These are phyloP conservation scores for Anguilla marmorata DNA, from an alignment of 2,797 vertebrate genomes.

Conservation along the genomic window DNA sequence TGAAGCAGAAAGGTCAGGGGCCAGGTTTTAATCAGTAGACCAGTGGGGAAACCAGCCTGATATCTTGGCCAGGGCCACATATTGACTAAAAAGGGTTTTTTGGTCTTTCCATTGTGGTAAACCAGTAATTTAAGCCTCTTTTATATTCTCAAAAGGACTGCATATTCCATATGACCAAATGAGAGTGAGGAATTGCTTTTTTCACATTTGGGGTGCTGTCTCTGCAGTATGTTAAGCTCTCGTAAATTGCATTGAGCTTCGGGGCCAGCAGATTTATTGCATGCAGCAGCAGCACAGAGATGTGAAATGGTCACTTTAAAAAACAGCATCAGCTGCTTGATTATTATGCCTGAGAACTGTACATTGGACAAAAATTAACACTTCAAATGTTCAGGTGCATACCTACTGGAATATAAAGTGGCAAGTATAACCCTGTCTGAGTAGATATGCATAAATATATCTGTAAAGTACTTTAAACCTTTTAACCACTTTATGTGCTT, in stretches of 20 bases:
- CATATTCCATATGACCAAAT: neutral
- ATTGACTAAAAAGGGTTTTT: neutral
- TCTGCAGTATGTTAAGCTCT: neutral
- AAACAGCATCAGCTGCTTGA: neutral
- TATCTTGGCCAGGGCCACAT: neutral
- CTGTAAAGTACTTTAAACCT: neutral
- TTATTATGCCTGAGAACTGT: neutral
- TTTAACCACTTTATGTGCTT: neutral
- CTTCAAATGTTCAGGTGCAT: neutral
- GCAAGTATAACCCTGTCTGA: neutral
- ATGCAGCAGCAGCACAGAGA: neutral
- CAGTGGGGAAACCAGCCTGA: neutral
- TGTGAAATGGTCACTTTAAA: neutral
- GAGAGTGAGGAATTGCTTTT: neutral
- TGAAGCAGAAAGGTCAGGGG: neutral
- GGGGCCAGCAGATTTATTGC: neutral
- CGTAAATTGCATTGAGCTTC: neutral
- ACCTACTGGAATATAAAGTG: neutral
- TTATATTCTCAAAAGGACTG: neutral
- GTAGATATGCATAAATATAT: neutral
- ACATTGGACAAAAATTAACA: neutral
- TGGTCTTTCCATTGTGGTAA: neutral
- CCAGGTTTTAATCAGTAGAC: neutral
- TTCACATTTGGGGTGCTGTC: neutral
- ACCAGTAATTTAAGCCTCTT: neutral